Evolutionary conservation across 2,888 invertebrate species (phyloP).

Genomic region (Leucophenga montana): DNA sequence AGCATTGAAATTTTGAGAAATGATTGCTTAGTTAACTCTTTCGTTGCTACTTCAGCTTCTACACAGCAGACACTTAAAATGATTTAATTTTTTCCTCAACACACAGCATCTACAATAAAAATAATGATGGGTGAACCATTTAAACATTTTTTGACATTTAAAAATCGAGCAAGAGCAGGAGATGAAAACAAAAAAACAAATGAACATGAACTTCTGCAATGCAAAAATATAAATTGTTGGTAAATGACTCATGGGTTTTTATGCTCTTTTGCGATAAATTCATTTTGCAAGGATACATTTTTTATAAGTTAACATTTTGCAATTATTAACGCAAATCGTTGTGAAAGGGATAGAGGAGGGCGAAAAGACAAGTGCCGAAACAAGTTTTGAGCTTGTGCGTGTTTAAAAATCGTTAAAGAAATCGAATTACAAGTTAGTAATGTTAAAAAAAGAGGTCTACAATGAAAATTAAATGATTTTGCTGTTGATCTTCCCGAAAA

Average conservation of each 20-base stretch:
- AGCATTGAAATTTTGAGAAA: neutral
- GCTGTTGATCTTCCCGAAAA: too few species aligned
- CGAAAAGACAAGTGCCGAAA: constrained; percentile 13
- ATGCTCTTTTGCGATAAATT: constrained; percentile 30
- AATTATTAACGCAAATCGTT: constrained; percentile 48
- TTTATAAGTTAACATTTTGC: constrained; percentile 33
- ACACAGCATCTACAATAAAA: neutral
- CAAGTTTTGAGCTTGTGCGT: constrained; percentile 6
- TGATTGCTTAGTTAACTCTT: neutral
- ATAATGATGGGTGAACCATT: neutral
- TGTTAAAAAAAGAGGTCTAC: too few species aligned
- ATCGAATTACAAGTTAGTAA: too few species aligned
- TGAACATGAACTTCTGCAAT: constrained; percentile 2
- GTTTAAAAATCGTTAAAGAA: too few species aligned
- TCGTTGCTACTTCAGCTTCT: neutral
- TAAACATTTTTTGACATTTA: constrained; percentile 13
- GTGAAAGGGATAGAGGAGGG: neutral
- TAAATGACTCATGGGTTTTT: constrained; percentile 60
- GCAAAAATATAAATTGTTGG: constrained; percentile 54
- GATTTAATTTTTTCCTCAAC: too few species aligned
- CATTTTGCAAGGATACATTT: constrained; percentile 18
- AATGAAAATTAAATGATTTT: too few species aligned
- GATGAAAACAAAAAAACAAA: neutral
- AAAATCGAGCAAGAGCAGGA: neutral
- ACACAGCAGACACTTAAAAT: too few species aligned